A percentile compares a stretch with the other conserved stretches of the same genome.
phyloP scores from a whole-genome alignment of 2,113 vertebrate species.

The Oreochromis aureus region DNA sequence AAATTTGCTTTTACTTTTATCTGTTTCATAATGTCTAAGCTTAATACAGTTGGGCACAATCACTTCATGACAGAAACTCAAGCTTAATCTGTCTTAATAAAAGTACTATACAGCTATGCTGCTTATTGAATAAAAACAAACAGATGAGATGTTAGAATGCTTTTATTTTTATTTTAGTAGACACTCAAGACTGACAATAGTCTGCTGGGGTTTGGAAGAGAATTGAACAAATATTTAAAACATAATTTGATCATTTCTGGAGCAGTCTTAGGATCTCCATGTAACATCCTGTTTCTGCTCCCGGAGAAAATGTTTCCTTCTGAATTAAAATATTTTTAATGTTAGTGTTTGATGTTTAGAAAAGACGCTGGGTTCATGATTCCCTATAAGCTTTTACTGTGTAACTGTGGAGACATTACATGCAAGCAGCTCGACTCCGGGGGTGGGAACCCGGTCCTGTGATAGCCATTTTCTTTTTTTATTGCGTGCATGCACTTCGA shows the following conservation, averaged over 20 bases:
- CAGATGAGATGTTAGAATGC: neutral
- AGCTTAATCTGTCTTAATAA: neutral
- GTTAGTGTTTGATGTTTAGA: neutral
- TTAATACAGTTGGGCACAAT: neutral
- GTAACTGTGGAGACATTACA: neutral
- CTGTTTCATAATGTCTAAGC: neutral
- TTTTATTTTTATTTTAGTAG: neutral
- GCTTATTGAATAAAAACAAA: neutral
- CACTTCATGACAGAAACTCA: neutral
- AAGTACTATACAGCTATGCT: neutral
- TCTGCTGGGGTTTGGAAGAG: neutral
- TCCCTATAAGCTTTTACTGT: neutral
- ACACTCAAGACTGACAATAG: neutral
- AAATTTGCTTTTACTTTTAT: neutral
- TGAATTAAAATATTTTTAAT: neutral
- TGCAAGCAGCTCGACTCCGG: neutral
- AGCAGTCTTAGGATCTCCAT: neutral
- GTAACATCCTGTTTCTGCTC: neutral
- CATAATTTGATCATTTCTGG: neutral
- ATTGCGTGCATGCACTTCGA: neutral
- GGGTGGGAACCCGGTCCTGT: neutral
- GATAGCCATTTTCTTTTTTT: neutral
- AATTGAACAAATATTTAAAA: neutral
- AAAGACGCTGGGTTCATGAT: neutral
- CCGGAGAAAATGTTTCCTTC: neutral